These are phyloP conservation scores for Gadopsis marmoratus DNA, from an alignment of 2,797 vertebrate genomes.

Conservation along the genomic window DNA sequence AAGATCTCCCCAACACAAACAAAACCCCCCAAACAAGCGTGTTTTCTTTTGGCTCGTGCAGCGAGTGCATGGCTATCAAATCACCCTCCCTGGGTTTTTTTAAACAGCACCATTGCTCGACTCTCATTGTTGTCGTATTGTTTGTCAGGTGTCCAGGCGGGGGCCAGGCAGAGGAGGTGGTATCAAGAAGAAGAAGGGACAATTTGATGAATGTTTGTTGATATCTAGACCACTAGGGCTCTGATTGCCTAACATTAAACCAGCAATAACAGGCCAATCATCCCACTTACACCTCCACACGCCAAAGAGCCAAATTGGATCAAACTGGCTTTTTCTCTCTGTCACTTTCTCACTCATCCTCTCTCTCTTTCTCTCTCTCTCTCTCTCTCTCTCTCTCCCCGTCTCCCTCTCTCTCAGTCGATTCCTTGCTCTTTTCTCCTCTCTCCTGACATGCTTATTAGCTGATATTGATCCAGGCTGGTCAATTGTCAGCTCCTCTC, in stretches of 20 bases:
- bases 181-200: slow-evolving; percentile 87
- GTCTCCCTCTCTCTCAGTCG: slow-evolving; percentile 80
- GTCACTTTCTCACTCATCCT: slow-evolving; percentile 78
- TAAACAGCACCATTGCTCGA: slow-evolving; percentile 59
- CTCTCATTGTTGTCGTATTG: slow-evolving; percentile 76
- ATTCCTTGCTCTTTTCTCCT: slow-evolving; percentile 84
- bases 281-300: slow-evolving; percentile 98
- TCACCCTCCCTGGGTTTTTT: slow-evolving; percentile 68
- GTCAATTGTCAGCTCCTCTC: slow-evolving; percentile 99
- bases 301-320: slow-evolving; percentile 96
- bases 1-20: slow-evolving; percentile 77
- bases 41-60: slow-evolving; percentile 67
- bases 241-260: slow-evolving; percentile 99
- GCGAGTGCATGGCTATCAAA: slow-evolving; percentile 72
- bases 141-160: slow-evolving; percentile 76
- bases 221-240: slow-evolving; percentile 99
- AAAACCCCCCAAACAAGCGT: slow-evolving; percentile 68
- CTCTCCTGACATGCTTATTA: slow-evolving; percentile 99
- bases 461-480: slow-evolving; percentile 97
- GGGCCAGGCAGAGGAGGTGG: slow-evolving; percentile 74
- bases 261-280: slow-evolving; percentile 99
- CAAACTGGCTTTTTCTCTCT: slow-evolving; percentile 87
- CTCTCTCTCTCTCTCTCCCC: slow-evolving; percentile 68
- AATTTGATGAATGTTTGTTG: slow-evolving; percentile 99
- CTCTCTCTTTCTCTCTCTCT: too few species aligned